These are phyloP conservation scores for Musca vetustissima DNA, from an alignment of 1,140 invertebrate genomes.

Conservation along the genomic window DNA sequence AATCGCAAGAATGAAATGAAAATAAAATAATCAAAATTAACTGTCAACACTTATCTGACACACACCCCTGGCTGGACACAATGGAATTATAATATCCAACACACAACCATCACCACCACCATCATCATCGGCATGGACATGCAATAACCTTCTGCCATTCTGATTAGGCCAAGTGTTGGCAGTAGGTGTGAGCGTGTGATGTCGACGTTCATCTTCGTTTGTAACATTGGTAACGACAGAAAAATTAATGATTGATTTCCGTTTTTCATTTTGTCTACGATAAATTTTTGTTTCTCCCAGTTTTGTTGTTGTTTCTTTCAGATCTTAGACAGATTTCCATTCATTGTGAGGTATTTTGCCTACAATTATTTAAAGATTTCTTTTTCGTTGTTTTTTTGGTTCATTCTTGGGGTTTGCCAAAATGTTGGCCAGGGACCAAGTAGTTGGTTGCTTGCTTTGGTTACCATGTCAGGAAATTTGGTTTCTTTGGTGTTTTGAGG, in stretches of 20 bases:
- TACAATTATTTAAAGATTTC: slow-evolving; percentile 8
- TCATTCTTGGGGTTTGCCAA: slow-evolving; percentile 9
- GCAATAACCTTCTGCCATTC: too few relatives aligned
- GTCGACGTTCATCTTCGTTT: background rate
- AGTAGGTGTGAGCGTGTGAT: background rate
- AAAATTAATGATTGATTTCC: slow-evolving; percentile 35
- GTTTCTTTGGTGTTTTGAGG: too few relatives aligned
- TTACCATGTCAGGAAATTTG: slow-evolving; percentile 1
- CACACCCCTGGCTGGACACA: too few relatives aligned
- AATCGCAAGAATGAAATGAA: too few relatives aligned
- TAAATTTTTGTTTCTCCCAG: background rate
- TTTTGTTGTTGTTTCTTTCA: too few relatives aligned
- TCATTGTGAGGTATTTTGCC: too few relatives aligned
- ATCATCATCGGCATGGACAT: too few relatives aligned
- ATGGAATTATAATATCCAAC: too few relatives aligned
- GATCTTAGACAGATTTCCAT: background rate
- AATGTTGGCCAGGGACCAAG: background rate
- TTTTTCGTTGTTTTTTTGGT: background rate
- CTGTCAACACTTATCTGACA: too few relatives aligned
- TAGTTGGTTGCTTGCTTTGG: slow-evolving; percentile 5
- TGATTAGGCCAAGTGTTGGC: background rate
- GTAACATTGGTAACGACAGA: slow-evolving; percentile 29
- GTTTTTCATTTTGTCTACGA: slow-evolving; percentile 25
- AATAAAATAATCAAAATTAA: too few relatives aligned
- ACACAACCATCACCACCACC: too few relatives aligned